Evolutionary conservation across 2,113 vertebrate species (phyloP).

Genomic region (Dasyprocta punctata): DNA sequence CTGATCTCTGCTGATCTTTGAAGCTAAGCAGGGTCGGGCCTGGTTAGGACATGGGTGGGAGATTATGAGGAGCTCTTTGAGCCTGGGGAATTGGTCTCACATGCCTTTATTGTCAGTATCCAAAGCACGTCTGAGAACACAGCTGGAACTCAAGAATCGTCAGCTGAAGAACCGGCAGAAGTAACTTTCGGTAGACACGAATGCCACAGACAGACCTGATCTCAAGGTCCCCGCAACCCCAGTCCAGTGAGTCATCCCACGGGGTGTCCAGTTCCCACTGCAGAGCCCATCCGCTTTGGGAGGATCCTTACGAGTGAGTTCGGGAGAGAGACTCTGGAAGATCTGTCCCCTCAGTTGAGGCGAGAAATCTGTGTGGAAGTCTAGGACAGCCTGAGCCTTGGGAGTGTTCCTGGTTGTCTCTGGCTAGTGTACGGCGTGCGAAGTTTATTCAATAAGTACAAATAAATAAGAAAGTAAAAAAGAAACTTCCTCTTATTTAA

Average conservation of each 20-base stretch:
- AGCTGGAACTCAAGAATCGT: background rate
- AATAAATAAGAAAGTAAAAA: background rate
- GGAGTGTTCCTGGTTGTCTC: background rate
- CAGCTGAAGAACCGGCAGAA: background rate
- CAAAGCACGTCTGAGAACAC: background rate
- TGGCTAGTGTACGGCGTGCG: background rate
- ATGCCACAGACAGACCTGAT: no score
- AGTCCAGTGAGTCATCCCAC: rapidly evolving
- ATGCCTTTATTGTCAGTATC: background rate
- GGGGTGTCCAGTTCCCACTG: rapidly evolving
- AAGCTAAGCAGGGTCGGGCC: background rate
- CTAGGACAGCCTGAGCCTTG: background rate
- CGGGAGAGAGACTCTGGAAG: background rate
- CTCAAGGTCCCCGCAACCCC: rapidly evolving
- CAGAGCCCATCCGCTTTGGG: rapidly evolving
- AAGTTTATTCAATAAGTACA: background rate
- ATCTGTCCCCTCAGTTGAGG: background rate
- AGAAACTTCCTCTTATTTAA: background rate
- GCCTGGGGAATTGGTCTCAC: background rate
- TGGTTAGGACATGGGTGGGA: background rate
- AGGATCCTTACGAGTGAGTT: background rate
- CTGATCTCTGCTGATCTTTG: background rate
- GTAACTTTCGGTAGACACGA: background rate
- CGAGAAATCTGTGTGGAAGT: background rate
- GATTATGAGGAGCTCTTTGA: background rate